Evolutionary conservation across 2,797 vertebrate species (phyloP).

Genomic region (Petrocephalus sullivani): DNA sequence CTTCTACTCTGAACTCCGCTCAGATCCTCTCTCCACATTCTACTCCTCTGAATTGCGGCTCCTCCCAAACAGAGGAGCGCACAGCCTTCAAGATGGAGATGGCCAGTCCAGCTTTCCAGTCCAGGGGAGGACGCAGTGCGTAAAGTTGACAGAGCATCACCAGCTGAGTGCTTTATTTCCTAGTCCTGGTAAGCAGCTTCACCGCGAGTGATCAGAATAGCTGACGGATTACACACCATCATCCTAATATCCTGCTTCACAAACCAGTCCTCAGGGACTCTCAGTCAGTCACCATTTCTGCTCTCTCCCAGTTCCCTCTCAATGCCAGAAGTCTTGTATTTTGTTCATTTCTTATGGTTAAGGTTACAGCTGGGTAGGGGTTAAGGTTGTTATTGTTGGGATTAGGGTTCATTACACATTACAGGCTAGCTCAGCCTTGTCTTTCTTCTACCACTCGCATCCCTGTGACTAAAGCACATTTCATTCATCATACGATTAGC

Average conservation of each 20-base stretch:
- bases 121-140: background rate
- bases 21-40: background rate
- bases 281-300: no score
- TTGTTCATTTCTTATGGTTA: background rate
- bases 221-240: constrained; percentile 31
- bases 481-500: background rate
- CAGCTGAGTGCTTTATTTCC: constrained; percentile 18
- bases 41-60: no score
- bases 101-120: background rate
- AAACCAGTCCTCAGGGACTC: no score
- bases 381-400: background rate
- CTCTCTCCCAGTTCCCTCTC: no score
- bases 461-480: background rate
- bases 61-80: no score
- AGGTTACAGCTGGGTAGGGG: background rate
- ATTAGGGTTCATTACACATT: background rate
- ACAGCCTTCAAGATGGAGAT: no score
- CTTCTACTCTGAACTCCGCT: background rate
- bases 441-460: background rate
- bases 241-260: constrained; percentile 36
- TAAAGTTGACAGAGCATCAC: constrained; percentile 2
- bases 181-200: constrained; percentile 18
- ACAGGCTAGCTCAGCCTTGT: background rate
- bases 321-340: no score
- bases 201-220: constrained; percentile 32